Percentiles rank a stretch among this genome's conserved stretches.
Evolutionary conservation across 1,140 invertebrate genomes (phyloP).

Genomic region (Agraylea sexmaculata): DNA sequence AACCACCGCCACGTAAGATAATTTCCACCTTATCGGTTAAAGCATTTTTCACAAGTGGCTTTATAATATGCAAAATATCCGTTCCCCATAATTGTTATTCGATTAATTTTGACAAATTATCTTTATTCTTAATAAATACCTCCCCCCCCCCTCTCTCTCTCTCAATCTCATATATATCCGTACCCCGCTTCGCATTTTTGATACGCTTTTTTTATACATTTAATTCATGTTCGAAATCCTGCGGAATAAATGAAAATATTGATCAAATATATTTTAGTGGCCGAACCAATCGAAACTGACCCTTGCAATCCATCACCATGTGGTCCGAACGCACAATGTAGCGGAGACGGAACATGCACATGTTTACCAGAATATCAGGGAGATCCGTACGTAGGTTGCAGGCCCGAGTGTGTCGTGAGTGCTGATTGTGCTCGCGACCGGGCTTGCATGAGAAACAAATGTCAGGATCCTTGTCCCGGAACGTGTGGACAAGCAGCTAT

Average conservation of each 20-base stretch:
- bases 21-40: no score
- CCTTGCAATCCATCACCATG: constrained; percentile 47
- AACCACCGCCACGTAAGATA: no score
- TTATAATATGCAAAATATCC: no score
- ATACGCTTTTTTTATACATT: no score
- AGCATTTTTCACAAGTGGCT: no score
- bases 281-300: constrained; percentile 22
- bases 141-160: no score
- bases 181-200: no score
- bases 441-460: constrained; percentile 63
- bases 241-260: no score
- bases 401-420: constrained; percentile 75
- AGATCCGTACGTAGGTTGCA: constrained; percentile 55
- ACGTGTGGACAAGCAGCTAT: constrained; percentile 60
- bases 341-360: constrained; percentile 44
- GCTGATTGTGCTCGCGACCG: constrained; percentile 64
- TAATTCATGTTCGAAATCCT: no score
- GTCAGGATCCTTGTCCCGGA: constrained; percentile 63
- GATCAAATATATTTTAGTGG: constrained; percentile 8
- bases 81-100: no score
- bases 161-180: no score
- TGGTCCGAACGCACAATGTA: constrained; percentile 44
- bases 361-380: constrained; percentile 54
- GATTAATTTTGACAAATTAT: no score
- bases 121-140: constrained; percentile 22